Percentiles rank a stretch among this genome's conserved stretches.
phyloP scores from a whole-genome alignment of 2,797 vertebrate genomes.

The Cyprinella venusta region DNA sequence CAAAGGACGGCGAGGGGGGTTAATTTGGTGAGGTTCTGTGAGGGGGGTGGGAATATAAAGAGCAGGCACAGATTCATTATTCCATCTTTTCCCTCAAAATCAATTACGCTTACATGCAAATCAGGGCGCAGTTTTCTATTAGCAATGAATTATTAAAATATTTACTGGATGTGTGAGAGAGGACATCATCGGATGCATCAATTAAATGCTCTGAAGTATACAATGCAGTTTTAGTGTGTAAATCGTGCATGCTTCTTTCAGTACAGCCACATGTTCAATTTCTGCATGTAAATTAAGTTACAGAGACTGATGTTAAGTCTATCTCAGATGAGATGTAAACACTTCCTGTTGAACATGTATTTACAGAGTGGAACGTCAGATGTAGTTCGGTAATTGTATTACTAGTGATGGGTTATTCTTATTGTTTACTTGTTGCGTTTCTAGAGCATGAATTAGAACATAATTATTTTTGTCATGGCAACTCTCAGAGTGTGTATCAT shows the following conservation, averaged over 20 bases:
- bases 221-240: conserved; percentile 3
- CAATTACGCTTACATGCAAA: conserved; percentile 73
- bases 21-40: conserved; percentile 45
- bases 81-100: conserved; percentile 69
- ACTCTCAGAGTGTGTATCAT: not conserved
- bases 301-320: not conserved
- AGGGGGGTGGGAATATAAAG: conserved; percentile 23
- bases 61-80: conserved; percentile 58
- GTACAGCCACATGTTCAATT: not conserved
- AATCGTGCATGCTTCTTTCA: not conserved
- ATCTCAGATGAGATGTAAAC: not conserved
- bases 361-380: not conserved
- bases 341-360: not conserved
- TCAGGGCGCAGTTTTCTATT: conserved; percentile 76
- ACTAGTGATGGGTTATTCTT: not conserved
- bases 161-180: conserved; percentile 56
- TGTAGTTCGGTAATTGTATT: not conserved
- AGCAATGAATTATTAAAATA: conserved; percentile 76
- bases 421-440: not conserved
- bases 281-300: not conserved
- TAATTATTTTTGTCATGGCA: not conserved
- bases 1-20: conserved; percentile 10
- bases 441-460: not conserved
- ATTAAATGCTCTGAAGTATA: conserved; percentile 57
- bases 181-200: conserved; percentile 57